Base-by-base conservation (phyloP, 2,888 invertebrate species). In the Orchesella flavescens region DNA sequence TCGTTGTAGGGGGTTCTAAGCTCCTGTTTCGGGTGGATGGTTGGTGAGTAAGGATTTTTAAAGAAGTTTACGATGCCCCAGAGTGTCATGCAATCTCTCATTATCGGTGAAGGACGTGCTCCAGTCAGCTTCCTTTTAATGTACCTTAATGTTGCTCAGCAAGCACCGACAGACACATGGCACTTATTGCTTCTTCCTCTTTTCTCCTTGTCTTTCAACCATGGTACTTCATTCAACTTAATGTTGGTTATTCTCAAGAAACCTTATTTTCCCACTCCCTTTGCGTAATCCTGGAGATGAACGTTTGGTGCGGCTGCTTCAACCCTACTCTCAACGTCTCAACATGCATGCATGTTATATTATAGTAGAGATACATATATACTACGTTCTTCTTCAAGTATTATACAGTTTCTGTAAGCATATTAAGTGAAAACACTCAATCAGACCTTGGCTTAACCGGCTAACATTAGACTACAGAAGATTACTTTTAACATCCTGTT, bases 51-150 rank as follows among this genome's bases (percentile, higher is more conserved):
- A 76, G 75, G 74, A 82, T 69, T 78, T 86, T 79, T 65, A 82
- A 84, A 83, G 84, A 79, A 84, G 79, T 88, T 88, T 87, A 87
- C 79, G 85, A 86, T 77, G 80, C 87, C 88, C 88, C 46, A 83
- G 88, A 86, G 87, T 81, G 86, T 85, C 85, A 86, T 87, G 83
- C 85, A 86, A 85, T 87, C 83, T 85, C 87, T 88, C 87, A 88
- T 88, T 87, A 88, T 87, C 85, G 86, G 75, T 82, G 86, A 86
- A 86, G 86, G 86, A 88, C 85, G 85, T 85, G 85, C 86, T 86
- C 82, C 78, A 81, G 57, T 84, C 81, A 72, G 76, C 76, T 21
- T 43, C 78, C 78, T 75, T 73, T 84, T 80, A 84, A 81, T 84
- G 80, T 73, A 73, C 77, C 72, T 77, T 75, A 84, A 80, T 77